Evolutionary conservation across 2,113 vertebrate species (phyloP).

Genomic region (Podarcis cretensis): DNA sequence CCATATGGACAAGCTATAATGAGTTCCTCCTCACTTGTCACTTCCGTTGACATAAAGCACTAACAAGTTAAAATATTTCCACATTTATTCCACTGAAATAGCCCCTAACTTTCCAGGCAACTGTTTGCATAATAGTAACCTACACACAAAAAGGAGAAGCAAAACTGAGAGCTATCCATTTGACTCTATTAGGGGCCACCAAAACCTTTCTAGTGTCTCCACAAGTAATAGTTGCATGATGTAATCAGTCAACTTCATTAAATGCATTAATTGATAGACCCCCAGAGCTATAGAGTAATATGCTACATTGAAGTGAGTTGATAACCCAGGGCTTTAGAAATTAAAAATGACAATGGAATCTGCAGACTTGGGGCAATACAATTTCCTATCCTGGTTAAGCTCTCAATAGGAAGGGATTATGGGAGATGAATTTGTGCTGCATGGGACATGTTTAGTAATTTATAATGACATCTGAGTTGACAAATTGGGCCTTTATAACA

Average conservation of each 20-base stretch:
- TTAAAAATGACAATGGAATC: conserved; percentile 27
- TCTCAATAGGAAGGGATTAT: conserved; percentile 13
- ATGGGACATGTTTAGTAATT: conserved; percentile 25
- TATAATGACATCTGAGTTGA: conserved; percentile 5
- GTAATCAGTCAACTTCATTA: conserved; percentile 19
- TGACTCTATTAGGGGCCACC: neutral
- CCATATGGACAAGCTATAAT: accelerated
- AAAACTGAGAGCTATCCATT: neutral
- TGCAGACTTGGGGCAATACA: neutral
- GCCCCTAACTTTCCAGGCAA: neutral
- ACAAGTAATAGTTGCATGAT: neutral
- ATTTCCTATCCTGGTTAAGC: conserved; percentile 3
- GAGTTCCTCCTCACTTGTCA: neutral
- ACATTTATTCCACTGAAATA: neutral
- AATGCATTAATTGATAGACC: neutral
- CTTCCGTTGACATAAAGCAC: neutral
- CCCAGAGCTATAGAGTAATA: neutral
- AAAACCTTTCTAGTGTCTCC: neutral
- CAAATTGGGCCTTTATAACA: conserved; percentile 9
- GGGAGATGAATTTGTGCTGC: conserved; percentile 28
- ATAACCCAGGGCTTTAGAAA: conserved; percentile 27
- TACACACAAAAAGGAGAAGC: neutral
- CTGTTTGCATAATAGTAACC: neutral
- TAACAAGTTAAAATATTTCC: conserved; percentile 6
- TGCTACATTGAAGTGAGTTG: neutral